These are phyloP conservation scores for Batillaria attramentaria DNA, from an alignment of 1,140 invertebrate genomes.

Conservation along the genomic window DNA sequence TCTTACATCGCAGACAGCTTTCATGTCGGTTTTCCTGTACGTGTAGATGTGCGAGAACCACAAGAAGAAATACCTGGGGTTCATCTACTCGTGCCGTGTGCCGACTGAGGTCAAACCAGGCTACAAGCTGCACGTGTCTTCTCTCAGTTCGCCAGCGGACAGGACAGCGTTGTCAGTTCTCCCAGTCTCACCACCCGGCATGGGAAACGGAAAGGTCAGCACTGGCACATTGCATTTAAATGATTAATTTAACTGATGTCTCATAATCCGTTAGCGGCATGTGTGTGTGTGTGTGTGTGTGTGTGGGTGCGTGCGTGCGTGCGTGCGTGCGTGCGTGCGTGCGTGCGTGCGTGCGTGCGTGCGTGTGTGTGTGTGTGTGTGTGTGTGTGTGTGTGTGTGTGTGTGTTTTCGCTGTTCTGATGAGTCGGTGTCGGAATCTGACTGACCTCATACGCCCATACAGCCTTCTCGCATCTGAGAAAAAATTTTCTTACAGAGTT, in stretches of 20 bases:
- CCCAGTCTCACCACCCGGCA: neutral
- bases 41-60: conserved; percentile 68
- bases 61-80: conserved; percentile 61
- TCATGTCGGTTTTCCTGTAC: neutral
- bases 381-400: conserved; percentile 18
- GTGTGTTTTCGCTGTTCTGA: too few species aligned
- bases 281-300: neutral
- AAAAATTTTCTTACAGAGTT: too few species aligned
- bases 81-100: conserved; percentile 59
- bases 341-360: neutral
- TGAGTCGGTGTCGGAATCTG: too few species aligned
- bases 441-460: too few species aligned
- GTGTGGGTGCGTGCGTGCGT: conserved; percentile 6
- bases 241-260: neutral
- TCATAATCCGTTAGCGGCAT: neutral
- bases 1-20: neutral
- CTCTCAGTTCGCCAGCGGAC: neutral
- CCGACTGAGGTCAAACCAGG: conserved; percentile 27
- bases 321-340: conserved; percentile 5
- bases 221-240: neutral
- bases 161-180: neutral
- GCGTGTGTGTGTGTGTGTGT: conserved; percentile 8
- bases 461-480: too few species aligned
- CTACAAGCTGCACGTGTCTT: conserved; percentile 18
- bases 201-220: conserved; percentile 3